Percentiles rank a stretch among this genome's conserved stretches.
phyloP scores from a whole-genome alignment of 2,113 vertebrate species.

The Heteronetta atricapilla region DNA sequence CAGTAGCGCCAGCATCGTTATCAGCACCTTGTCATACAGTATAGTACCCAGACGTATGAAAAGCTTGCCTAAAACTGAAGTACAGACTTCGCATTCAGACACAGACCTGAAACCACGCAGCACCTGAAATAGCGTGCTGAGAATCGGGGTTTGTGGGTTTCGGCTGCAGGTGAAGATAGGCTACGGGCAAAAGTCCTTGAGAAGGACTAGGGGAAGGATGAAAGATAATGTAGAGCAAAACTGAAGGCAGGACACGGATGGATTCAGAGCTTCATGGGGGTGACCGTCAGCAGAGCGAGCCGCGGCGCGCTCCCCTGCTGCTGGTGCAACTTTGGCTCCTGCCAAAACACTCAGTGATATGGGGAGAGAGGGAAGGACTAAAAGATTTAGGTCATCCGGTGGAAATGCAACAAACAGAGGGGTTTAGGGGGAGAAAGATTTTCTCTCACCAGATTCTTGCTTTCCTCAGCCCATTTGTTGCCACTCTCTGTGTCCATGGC shows the following conservation, averaged over 20 bases:
- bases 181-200: fast-evolving
- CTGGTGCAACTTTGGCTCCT: not conserved
- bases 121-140: not conserved
- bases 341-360: not conserved
- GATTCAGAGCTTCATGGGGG: not conserved
- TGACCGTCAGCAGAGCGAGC: fast-evolving
- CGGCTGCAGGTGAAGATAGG: not conserved
- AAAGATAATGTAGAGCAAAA: not conserved
- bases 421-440: not conserved
- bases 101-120: not conserved
- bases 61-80: not conserved
- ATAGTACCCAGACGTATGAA: not conserved
- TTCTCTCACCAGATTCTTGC: constrained; percentile 27
- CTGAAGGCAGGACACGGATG: fast-evolving
- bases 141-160: not conserved
- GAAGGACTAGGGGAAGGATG: not conserved
- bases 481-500: constrained; percentile 6
- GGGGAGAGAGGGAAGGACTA: not conserved
- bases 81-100: not conserved
- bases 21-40: not conserved
- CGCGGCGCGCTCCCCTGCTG: fast-evolving
- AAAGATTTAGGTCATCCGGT: not conserved
- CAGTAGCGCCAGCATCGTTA: not conserved
- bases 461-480: not conserved
- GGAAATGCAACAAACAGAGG: not conserved